phyloP scores from a whole-genome alignment of 2,113 vertebrate species.

The Macrotis lagotis region DNA sequence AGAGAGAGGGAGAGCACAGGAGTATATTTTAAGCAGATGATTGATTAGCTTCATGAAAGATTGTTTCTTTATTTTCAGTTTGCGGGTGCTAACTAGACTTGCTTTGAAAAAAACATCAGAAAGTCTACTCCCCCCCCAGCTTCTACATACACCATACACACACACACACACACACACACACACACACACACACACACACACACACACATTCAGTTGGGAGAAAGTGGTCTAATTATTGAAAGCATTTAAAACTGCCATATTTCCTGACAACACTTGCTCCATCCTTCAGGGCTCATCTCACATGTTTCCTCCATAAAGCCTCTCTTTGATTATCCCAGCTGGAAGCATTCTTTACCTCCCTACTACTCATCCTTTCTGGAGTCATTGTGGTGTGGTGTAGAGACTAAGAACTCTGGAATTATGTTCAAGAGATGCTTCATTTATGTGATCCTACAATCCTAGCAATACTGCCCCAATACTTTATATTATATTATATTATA shows the following conservation, averaged over 20 bases:
- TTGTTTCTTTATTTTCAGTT: slow-evolving; percentile 65
- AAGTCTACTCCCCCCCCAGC: not conserved
- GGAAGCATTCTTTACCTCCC: not conserved
- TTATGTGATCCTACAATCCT: not conserved
- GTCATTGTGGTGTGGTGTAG: not conserved
- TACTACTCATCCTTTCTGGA: not conserved
- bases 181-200: too few relatives aligned
- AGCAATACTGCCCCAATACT: not conserved
- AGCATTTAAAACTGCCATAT: not conserved
- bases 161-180: not conserved
- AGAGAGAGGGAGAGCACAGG: too few relatives aligned
- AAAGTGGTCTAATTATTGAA: not conserved
- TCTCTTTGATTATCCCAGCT: not conserved
- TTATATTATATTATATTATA: too few relatives aligned
- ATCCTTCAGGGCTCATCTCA: not conserved
- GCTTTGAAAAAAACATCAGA: slow-evolving; percentile 51
- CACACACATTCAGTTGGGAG: not conserved
- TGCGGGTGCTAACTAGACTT: slow-evolving; percentile 38
- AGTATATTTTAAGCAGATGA: slow-evolving; percentile 48
- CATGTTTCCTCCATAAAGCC: not conserved
- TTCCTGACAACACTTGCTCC: not conserved
- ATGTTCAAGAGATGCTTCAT: not conserved
- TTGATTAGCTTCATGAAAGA: slow-evolving; percentile 75
- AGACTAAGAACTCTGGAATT: not conserved
- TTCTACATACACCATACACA: not conserved